phyloP scores from a whole-genome alignment of 2,113 vertebrate genomes.

The Petaurus breviceps region DNA sequence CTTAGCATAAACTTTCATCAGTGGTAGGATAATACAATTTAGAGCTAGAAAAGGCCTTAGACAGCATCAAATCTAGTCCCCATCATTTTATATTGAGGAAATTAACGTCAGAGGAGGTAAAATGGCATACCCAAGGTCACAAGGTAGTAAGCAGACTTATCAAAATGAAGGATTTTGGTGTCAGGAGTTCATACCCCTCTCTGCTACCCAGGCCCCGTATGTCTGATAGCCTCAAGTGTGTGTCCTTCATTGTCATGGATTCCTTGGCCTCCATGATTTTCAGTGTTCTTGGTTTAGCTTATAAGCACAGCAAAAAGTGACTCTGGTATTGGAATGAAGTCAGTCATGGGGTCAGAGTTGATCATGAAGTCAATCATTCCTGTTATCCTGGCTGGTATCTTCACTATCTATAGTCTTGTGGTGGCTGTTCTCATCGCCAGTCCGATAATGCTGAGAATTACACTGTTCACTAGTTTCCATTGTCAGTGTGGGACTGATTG shows the following conservation, averaged over 20 bases:
- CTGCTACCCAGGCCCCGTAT: background rate
- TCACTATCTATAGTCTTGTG: conserved; percentile 94
- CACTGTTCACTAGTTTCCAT: conserved; percentile 93
- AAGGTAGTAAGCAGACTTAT: background rate
- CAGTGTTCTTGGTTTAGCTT: conserved; percentile 93
- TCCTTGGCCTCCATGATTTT: conserved; percentile 4
- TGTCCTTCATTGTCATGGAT: background rate
- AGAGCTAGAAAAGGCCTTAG: background rate
- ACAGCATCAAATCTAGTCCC: background rate
- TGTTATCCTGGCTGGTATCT: conserved; percentile 95
- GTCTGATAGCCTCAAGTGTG: background rate
- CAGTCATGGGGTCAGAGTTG: conserved; percentile 95
- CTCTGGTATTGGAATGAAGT: conserved; percentile 94
- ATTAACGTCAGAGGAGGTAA: background rate
- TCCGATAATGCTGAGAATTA: conserved; percentile 83
- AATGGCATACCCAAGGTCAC: background rate
- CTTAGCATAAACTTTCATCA: background rate
- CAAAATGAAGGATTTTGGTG: background rate
- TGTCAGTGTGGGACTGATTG: conserved; percentile 91
- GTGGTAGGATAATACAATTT: background rate
- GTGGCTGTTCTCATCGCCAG: conserved; percentile 96
- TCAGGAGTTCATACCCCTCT: background rate
- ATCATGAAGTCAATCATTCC: conserved; percentile 98
- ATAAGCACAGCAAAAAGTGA: conserved; percentile 95
- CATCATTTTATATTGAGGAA: background rate